A percentile compares a stretch with the other conserved stretches of the same genome.
Evolutionary conservation across 2,888 invertebrate genomes (phyloP).

Genomic region (Brenthis ino): DNA sequence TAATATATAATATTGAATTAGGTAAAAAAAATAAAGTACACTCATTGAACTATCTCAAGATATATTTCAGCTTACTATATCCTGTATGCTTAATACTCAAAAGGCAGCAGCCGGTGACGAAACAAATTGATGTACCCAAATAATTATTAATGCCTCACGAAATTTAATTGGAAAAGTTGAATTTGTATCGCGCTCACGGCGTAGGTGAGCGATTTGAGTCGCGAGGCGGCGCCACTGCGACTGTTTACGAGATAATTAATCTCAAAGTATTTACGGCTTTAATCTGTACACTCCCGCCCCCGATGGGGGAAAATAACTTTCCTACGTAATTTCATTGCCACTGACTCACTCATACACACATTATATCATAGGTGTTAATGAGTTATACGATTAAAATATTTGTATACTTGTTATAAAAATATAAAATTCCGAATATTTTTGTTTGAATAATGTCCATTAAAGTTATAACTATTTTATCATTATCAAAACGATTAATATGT

Average conservation of each 20-base stretch:
- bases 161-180: slow-evolving; percentile 84
- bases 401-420: too few species aligned
- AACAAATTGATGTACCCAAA: slow-evolving; percentile 84
- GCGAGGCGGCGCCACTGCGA: slow-evolving; percentile 65
- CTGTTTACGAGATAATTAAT: slow-evolving; percentile 83
- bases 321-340: slow-evolving; percentile 76
- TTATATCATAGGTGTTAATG: slow-evolving; percentile 7
- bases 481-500: too few species aligned
- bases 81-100: slow-evolving; percentile 49
- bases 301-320: slow-evolving; percentile 78
- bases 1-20: too few species aligned
- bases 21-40: too few species aligned
- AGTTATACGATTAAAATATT: too few species aligned
- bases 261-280: slow-evolving; percentile 83
- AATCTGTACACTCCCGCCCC: slow-evolving; percentile 75
- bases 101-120: slow-evolving; percentile 71
- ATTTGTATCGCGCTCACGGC: slow-evolving; percentile 81
- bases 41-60: slow-evolving; percentile 43
- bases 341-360: slow-evolving; percentile 18
- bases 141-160: slow-evolving; percentile 84
- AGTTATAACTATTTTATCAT: too few species aligned
- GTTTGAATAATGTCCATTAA: too few species aligned
- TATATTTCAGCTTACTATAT: slow-evolving; percentile 41
- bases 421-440: too few species aligned
- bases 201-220: slow-evolving; percentile 80